Evolutionary conservation across 2,113 vertebrate genomes (phyloP), one percentile per base, ranked within the genome.

Genomic region (Cyprinus carpio): DNA sequence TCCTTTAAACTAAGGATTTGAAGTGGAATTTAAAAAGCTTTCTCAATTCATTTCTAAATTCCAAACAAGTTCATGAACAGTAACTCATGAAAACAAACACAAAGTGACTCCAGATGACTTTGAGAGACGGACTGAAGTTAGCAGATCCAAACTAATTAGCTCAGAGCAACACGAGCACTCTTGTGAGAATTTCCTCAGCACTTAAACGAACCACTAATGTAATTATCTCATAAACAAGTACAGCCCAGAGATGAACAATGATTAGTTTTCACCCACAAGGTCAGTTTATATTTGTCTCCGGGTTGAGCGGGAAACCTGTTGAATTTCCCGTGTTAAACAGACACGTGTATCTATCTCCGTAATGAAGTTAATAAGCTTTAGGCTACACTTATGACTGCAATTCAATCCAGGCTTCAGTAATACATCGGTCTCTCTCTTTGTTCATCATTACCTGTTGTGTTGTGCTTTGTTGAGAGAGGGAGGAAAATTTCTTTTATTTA

Each of bases 121-220:
- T 46, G 43, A 46, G 11, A 46, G 43, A 46, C 10, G 0, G 43
- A 46, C 10, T 46, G 43, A 46, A 46, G 43, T 46, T 11, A 46
- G 43, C 43, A 46, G 43, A 46, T 46, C 29, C 65, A 69, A 20
- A 34, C 29, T n/a, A 78, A 78, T 78, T 13, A 78, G 20, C 54
- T 58, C 18, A 60, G 54, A 78, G 51, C 69, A 72, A n/a, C 75
- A 76, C 46, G 7, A 76, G 15, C 3, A 49, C 75, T 78, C 49
- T 37, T 29, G 29, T 78, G 75, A 60, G 54, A 78, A 78, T 13
- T 56, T 29, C 49, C 49, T 77, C 49, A 3, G 49, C 49, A 31
- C 76, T 78, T 58, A 60, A 60, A 78, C 31, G 4, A 60, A 78
- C 40, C 54, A 60, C 31, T 78, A 25, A 37, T 78, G 29, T 78